phyloP scores from a whole-genome alignment of 1,140 invertebrate genomes.

The Drosophila saltans region DNA sequence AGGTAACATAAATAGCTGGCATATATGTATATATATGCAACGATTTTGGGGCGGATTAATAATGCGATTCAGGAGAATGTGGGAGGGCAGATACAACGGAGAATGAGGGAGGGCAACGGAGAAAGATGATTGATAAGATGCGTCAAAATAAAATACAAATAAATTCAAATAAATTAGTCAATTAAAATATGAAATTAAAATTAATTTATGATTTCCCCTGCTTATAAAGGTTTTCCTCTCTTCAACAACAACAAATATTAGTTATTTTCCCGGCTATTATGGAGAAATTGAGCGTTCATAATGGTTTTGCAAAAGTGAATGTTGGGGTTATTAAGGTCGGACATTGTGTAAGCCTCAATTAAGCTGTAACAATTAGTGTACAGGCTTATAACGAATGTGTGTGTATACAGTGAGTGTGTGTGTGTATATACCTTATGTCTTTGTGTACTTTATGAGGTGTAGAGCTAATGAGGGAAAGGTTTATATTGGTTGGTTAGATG shows the following conservation, averaged over 20 bases:
- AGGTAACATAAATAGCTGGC: conserved; percentile 55
- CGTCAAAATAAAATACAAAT: conserved; percentile 32
- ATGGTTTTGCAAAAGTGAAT: background rate
- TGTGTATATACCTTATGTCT: background rate
- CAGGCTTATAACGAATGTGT: conserved; percentile 39
- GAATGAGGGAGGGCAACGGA: conserved; percentile 18
- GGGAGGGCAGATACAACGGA: conserved; percentile 27
- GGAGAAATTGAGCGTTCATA: conserved; percentile 49
- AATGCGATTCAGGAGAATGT: conserved; percentile 9
- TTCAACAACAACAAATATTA: conserved; percentile 43
- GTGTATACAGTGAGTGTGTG: conserved; percentile 23
- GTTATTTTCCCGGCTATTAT: conserved; percentile 36
- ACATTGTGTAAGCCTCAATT: conserved; percentile 50
- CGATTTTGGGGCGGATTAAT: background rate
- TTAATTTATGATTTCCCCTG: conserved; percentile 8
- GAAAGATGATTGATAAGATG: conserved; percentile 21
- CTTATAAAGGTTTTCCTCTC: background rate
- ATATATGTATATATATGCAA: conserved; percentile 2
- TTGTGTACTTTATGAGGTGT: background rate
- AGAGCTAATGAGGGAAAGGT: conserved; percentile 9
- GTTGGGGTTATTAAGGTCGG: conserved; percentile 25
- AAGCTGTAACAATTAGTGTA: conserved; percentile 51
- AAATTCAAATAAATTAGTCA: conserved; percentile 72
- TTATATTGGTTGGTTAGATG: background rate
- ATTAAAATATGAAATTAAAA: background rate